Conservation (phyloP, 1,140 invertebrate genomes). For the Bombus haemorrhoidalis region DNA sequence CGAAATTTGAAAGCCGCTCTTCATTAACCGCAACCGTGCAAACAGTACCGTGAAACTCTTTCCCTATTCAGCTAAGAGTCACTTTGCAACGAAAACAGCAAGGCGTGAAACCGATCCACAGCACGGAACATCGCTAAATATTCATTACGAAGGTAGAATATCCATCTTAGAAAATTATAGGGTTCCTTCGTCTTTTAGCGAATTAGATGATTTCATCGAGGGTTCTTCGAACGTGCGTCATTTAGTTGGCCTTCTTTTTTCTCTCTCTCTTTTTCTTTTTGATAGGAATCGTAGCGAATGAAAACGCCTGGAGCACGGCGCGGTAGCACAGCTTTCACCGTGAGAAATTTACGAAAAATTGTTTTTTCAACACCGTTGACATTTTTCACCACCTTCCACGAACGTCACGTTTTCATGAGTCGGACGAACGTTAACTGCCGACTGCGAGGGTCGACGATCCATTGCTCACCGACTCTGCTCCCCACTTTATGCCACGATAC, state of each 20-base stretch:
- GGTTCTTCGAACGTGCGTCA: background rate
- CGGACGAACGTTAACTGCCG: constrained; percentile 70
- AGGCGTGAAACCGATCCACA: background rate
- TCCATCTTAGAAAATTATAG: background rate
- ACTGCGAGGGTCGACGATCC: constrained; percentile 73
- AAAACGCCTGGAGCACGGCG: background rate
- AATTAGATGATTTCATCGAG: background rate
- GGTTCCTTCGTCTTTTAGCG: background rate
- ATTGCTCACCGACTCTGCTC: constrained; percentile 65
- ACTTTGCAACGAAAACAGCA: background rate
- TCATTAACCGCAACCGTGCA: background rate
- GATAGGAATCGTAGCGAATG: background rate
- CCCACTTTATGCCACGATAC: constrained; percentile 56
- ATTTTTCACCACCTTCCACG: background rate
- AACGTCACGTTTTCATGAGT: constrained; percentile 53
- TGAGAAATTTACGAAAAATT: background rate
- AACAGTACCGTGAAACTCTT: background rate
- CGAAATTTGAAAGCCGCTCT: background rate
- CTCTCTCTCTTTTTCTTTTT: no score
- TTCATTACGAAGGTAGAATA: background rate
- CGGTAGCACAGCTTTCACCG: background rate
- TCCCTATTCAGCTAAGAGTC: background rate
- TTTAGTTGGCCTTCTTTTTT: no score
- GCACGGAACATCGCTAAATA: constrained; percentile 4
- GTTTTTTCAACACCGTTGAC: background rate